phyloP scores from a whole-genome alignment of 1,140 invertebrate genomes.

The Adoxophyes honmai region DNA sequence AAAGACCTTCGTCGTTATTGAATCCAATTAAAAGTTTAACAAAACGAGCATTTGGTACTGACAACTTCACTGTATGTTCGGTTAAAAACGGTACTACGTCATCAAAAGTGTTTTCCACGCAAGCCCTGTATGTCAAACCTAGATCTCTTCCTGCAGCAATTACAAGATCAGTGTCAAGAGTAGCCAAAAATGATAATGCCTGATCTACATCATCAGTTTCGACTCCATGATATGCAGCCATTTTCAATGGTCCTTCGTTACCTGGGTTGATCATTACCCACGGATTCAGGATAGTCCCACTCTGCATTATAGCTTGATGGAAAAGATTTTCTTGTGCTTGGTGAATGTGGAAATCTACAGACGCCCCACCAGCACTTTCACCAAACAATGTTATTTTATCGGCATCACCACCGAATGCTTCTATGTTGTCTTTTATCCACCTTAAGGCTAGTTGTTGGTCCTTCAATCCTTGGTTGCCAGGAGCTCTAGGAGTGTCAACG shows the following conservation, averaged over 20 bases:
- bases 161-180: conserved; percentile 18
- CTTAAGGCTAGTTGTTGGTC: conserved; percentile 80
- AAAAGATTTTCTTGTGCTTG: conserved; percentile 29
- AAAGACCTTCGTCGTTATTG: conserved; percentile 26
- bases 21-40: conserved; percentile 32
- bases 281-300: conserved; percentile 22
- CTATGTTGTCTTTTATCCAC: conserved; percentile 82
- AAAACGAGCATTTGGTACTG: conserved; percentile 28
- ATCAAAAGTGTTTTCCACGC: conserved; percentile 18
- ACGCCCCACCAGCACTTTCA: conserved; percentile 79
- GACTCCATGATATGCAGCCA: conserved; percentile 27
- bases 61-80: conserved; percentile 24
- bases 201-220: conserved; percentile 20
- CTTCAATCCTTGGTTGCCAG: no score
- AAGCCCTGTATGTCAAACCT: neutral
- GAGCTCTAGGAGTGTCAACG: conserved; percentile 78
- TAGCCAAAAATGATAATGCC: conserved; percentile 24
- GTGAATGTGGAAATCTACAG: conserved; percentile 31
- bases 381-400: conserved; percentile 81
- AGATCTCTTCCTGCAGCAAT: conserved; percentile 21
- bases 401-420: conserved; percentile 83
- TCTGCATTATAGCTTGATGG: conserved; percentile 33
- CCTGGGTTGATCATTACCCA: conserved; percentile 12
- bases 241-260: conserved; percentile 14
- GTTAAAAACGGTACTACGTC: conserved; percentile 28